Evolutionary conservation across 2,113 vertebrate genomes (phyloP).

Genomic region (Trichechus manatus): DNA sequence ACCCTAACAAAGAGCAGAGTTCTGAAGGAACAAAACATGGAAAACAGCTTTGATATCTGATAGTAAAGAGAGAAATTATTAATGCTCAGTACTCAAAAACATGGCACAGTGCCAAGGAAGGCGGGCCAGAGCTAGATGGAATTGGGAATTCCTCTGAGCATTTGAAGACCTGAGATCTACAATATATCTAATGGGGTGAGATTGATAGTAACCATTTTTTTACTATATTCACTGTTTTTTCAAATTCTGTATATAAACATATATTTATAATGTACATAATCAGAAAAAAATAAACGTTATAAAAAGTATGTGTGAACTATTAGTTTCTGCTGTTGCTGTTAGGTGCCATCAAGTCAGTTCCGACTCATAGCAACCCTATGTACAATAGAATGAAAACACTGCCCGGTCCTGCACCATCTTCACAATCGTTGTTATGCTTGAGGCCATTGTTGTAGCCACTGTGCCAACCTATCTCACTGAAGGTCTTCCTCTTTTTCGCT

Average conservation of each 20-base stretch:
- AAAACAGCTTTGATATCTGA: background rate
- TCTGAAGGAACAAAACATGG: background rate
- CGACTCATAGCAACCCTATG: too few species aligned
- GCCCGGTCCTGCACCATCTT: too few species aligned
- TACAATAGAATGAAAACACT: too few species aligned
- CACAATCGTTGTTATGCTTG: too few species aligned
- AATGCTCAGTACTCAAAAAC: background rate
- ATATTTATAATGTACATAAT: background rate
- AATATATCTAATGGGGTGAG: background rate
- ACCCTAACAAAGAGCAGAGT: background rate
- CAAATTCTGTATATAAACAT: background rate
- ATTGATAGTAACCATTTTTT: background rate
- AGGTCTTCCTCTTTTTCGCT: too few species aligned
- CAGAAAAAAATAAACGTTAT: background rate
- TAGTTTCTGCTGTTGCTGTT: background rate
- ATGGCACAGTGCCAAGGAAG: background rate
- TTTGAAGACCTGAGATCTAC: background rate
- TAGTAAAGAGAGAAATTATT: background rate
- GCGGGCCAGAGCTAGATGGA: background rate
- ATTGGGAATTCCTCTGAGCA: background rate
- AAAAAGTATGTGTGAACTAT: background rate
- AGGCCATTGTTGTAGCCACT: too few species aligned
- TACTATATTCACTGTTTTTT: background rate
- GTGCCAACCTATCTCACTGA: too few species aligned
- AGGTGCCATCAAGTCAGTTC: too few species aligned